Conservation (phyloP, 1,140 invertebrate genomes). For the Drosophila gunungcola region DNA sequence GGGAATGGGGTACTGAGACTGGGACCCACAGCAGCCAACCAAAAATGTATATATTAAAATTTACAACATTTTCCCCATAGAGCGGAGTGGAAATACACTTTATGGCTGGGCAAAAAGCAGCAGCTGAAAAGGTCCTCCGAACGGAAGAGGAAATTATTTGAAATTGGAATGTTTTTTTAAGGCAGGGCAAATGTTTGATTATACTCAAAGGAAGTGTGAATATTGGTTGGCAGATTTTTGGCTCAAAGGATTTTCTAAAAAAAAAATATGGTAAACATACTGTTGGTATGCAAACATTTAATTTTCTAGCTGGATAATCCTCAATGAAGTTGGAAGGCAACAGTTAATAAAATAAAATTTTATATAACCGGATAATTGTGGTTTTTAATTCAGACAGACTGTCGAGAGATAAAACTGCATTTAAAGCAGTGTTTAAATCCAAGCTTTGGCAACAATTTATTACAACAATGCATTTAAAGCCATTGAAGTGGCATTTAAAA, state of each 20-base stretch:
- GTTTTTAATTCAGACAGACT: too few species aligned
- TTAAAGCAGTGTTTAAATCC: too few species aligned
- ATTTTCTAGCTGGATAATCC: too few species aligned
- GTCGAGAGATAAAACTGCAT: too few species aligned
- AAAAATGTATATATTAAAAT: conserved; percentile 44
- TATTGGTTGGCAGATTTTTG: neutral
- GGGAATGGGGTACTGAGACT: too few species aligned
- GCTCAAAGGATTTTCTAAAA: neutral
- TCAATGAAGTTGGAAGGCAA: too few species aligned
- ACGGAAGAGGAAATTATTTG: conserved; percentile 32
- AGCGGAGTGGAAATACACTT: conserved; percentile 27
- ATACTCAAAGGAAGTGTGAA: conserved; percentile 2
- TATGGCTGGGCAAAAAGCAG: conserved; percentile 12
- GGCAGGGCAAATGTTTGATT: conserved; percentile 8
- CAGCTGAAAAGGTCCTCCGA: conserved; percentile 12
- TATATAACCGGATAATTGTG: too few species aligned
- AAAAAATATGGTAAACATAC: neutral
- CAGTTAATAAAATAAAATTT: too few species aligned
- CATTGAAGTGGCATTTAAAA: too few species aligned
- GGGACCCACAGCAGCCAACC: neutral
- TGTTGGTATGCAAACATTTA: neutral
- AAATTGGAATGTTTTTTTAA: conserved; percentile 20
- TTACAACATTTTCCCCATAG: conserved; percentile 21
- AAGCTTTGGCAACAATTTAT: too few species aligned
- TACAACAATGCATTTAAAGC: too few species aligned